Evolutionary conservation across 2,888 invertebrate species (phyloP).

Genomic region (Heliconius ismenius): DNA sequence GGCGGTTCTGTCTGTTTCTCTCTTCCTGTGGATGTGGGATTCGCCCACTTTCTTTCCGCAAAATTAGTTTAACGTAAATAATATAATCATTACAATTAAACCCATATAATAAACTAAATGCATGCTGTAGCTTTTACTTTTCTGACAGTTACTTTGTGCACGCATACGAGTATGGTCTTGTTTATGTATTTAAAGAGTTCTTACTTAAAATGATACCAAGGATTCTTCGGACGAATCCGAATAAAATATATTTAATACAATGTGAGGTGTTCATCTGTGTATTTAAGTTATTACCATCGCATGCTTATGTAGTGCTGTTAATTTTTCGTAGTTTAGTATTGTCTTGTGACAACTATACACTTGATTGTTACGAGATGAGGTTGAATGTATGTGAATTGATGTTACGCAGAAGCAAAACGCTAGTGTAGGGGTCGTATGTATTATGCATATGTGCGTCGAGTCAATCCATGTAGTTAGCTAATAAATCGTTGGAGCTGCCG

Average conservation of each 20-base stretch:
- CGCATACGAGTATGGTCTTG: constrained; percentile 39
- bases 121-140: constrained; percentile 46
- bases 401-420: constrained; percentile 33
- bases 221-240: constrained; percentile 31
- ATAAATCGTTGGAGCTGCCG: constrained; percentile 38
- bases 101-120: constrained; percentile 31
- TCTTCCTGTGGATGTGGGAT: constrained; percentile 82
- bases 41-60: constrained; percentile 74
- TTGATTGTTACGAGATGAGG: constrained; percentile 36
- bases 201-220: constrained; percentile 26
- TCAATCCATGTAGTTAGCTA: constrained; percentile 42
- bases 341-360: constrained; percentile 37
- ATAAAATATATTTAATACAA: constrained; percentile 3
- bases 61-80: constrained; percentile 44
- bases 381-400: constrained; percentile 32
- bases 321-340: constrained; percentile 35
- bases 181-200: constrained; percentile 22
- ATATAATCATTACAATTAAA: constrained; percentile 29
- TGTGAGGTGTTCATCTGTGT: constrained; percentile 13
- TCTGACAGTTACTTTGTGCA: constrained; percentile 50
- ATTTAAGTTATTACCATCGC: constrained; percentile 39
- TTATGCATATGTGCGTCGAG: constrained; percentile 30
- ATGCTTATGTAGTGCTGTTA: constrained; percentile 37
- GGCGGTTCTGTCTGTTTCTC: constrained; percentile 83
- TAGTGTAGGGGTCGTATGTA: constrained; percentile 30